Percentiles rank a stretch among this genome's conserved stretches.
Evolutionary conservation across 2,888 invertebrate species (phyloP).

Genomic region (Drosophila yooni): DNA sequence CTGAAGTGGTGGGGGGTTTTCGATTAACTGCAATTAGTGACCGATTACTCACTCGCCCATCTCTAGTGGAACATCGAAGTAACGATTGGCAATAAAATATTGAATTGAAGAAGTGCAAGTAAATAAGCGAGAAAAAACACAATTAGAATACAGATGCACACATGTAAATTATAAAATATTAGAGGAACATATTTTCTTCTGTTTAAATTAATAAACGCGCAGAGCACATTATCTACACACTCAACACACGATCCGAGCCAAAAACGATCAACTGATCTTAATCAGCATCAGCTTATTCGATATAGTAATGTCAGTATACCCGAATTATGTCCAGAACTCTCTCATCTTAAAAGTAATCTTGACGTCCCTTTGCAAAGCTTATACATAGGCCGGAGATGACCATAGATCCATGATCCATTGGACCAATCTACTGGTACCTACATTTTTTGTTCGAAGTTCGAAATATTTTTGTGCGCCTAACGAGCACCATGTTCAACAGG

Average conservation of each 20-base stretch:
- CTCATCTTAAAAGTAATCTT: too few relatives aligned
- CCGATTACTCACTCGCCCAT: not conserved
- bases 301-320: too few relatives aligned
- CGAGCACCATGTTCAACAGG: too few relatives aligned
- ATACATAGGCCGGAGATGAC: too few relatives aligned
- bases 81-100: not conserved
- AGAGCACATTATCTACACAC: not conserved
- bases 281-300: too few relatives aligned
- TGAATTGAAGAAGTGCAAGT: not conserved
- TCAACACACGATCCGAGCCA: slow-evolving; percentile 5
- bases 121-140: not conserved
- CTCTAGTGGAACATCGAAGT: not conserved
- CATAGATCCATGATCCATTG: too few relatives aligned
- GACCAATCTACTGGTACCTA: too few relatives aligned
- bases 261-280: slow-evolving; percentile 11
- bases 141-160: not conserved
- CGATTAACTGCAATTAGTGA: not conserved
- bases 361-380: too few relatives aligned
- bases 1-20: too few relatives aligned
- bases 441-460: too few relatives aligned
- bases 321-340: too few relatives aligned
- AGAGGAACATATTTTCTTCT: not conserved
- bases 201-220: not conserved
- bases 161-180: not conserved
- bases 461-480: too few relatives aligned